Evolutionary conservation across 2,797 vertebrate genomes (phyloP), one percentile per base, ranked within the genome.

Genomic region (Carcharodon carcharias): DNA sequence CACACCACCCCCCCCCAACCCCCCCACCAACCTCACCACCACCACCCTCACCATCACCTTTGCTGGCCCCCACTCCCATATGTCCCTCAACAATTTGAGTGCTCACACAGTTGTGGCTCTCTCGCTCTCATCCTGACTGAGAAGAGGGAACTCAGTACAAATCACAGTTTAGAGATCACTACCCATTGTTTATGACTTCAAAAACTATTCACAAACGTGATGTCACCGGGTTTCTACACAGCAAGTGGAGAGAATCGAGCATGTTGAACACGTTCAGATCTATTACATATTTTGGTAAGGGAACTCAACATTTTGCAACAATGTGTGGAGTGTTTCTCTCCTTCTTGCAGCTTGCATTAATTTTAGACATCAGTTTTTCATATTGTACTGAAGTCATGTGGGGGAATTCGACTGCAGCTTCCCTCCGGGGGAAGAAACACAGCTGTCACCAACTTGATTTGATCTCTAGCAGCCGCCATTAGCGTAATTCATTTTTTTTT

Each of bases 341-440:
- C 91, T 65, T 71, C 94, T 28, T 95, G 67, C 94, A 95, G 50
- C 65, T 93, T 93, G 91, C 91, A 93, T 93, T 93, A 71, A 95
- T 95, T 95, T 95, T 73, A 95, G 73, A 31, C 94, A 95, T 95
- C 69, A 73, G 94, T 95, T 95, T 95, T 71, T 77, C 45, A 95
- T 95, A 95, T 95, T 35, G 50, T 58, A 56, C 26, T 95, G 1
- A 77, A 93, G 11, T 77, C 67, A 95, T 54, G 45, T n/a, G 45
- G 69, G 69, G 58, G 28, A 77, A 77, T 54, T 95, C 6, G 73
- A 95, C 54, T 95, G 26, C 63, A 69, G 40, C 31, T 93, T 93
- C 61, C 91, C 91, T 65, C n/a, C 65, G 61, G 91, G 89, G 63
- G 91, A 93, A 23, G 7, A 67, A 93, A 93, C 91, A 93, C 91